Base-by-base conservation (phyloP, 1,140 invertebrate species). In the Caenorhabditis latens region DNA sequence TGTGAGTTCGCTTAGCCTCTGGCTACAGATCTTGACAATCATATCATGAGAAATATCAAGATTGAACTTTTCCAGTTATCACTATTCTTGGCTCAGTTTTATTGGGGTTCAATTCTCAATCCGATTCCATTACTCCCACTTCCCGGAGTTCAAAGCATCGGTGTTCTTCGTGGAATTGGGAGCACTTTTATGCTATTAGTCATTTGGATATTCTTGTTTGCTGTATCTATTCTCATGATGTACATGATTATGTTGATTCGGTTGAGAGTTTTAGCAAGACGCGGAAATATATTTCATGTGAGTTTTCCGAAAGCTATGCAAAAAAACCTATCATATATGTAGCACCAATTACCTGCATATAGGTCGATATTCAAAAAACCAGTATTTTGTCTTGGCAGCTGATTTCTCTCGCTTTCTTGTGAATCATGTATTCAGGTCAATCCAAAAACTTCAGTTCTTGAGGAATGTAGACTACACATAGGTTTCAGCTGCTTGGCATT, bases 151-250 rank as follows among this genome's bases (percentile, higher is more conserved):
- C 42, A 71, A 19, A n/a, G 40, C 2, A 71, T 71, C 42, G 65
- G 65, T 14, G 19, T 43, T n/a, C 65, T 71, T 46, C 40, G 40
- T 71, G 40, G 40, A 43, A 19, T 46, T 1, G 8, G 46, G 9
- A 43, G 40, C 14, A 43, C 65, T 16, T 71, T 71, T 19, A 43
- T 71, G 42, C 19, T 71, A 3, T 21, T 43, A 8, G 19, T 71
- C 2, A 16, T 43, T 4, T 71, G 65, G 65, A 71, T 71, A 11
- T 71, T 71, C 19, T 24, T 71, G 5, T 71, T 71, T 46, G 40
- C 65, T 8, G 42, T 71, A 16, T 43, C 65, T 13, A 46, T 71
- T 19, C 19, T 71, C 65, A 71, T 46, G 42, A 71, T 71, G 65
- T 71, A 43, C 14, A 43, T 71, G 42, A 71, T 71, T 43, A 19